Percentiles rank a stretch among this genome's conserved stretches.
Conservation (phyloP, 1,140 invertebrate genomes). For the Pinna nobilis region DNA sequence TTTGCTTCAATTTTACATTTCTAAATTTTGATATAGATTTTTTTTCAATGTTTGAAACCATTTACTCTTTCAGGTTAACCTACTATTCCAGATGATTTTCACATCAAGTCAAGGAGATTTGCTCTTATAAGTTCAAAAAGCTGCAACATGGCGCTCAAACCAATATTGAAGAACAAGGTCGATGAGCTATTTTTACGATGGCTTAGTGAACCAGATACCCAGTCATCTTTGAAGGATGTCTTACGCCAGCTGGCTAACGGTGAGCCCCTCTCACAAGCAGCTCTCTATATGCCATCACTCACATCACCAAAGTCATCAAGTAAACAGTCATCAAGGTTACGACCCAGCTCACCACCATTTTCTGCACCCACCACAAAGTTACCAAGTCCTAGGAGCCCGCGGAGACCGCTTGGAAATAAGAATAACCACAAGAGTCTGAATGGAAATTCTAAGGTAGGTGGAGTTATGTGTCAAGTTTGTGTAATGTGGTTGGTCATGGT, state of each 20-base stretch:
- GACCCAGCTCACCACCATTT: slow-evolving; percentile 44
- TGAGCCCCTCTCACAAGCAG: slow-evolving; percentile 47
- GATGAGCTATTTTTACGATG: slow-evolving; percentile 70
- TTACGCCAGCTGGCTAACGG: slow-evolving; percentile 60
- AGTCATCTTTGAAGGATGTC: slow-evolving; percentile 57
- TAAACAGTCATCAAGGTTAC: slow-evolving; percentile 42
- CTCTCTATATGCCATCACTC: too few relatives aligned
- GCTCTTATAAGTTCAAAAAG: too few relatives aligned
- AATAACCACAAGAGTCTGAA: slow-evolving; percentile 39
- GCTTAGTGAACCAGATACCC: slow-evolving; percentile 67
- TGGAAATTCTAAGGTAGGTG: slow-evolving; percentile 39
- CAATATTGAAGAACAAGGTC: slow-evolving; percentile 64
- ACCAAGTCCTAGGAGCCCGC: slow-evolving; percentile 61
- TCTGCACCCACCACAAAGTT: slow-evolving; percentile 51
- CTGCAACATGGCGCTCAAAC: slow-evolving; percentile 70
- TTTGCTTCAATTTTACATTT: too few relatives aligned
- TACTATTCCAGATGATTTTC: too few relatives aligned
- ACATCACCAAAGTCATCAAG: slow-evolving; percentile 31
- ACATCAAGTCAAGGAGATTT: too few relatives aligned
- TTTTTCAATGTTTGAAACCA: too few relatives aligned
- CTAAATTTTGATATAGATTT: too few relatives aligned
- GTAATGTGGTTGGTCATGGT: too few relatives aligned
- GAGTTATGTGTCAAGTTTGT: too few relatives aligned
- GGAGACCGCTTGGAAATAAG: slow-evolving; percentile 49
- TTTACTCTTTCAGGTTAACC: too few relatives aligned